Evolutionary conservation across 2,797 vertebrate species (phyloP).

Genomic region (Eidolon dupreanum): DNA sequence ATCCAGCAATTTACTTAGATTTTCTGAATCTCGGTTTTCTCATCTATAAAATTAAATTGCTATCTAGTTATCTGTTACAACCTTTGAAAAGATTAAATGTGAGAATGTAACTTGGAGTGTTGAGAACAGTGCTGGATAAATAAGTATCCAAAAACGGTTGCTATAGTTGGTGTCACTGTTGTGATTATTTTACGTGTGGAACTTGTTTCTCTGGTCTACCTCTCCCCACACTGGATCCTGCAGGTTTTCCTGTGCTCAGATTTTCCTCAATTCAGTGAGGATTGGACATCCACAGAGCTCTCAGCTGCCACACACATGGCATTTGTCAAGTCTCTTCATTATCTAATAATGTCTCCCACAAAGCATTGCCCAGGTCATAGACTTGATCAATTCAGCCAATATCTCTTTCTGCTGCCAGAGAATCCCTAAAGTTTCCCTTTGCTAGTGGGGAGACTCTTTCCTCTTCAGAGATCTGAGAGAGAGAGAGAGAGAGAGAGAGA

Average conservation of each 20-base stretch:
- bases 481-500: not conserved
- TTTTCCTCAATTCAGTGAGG: not conserved
- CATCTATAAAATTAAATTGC: not conserved
- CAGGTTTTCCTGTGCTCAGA: not conserved
- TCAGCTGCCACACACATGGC: not conserved
- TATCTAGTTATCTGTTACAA: not conserved
- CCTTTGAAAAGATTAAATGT: not conserved
- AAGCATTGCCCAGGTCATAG: not conserved
- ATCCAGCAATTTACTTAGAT: not conserved
- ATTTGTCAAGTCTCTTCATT: not conserved
- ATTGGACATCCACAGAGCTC: not conserved
- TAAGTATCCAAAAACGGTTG: not conserved
- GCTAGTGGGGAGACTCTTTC: not conserved
- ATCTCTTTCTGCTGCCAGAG: not conserved
- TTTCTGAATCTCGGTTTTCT: slow-evolving; percentile 17
- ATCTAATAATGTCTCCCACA: not conserved
- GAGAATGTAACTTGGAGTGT: not conserved
- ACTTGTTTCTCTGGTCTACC: not conserved
- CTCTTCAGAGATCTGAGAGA: not conserved
- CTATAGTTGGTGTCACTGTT: not conserved
- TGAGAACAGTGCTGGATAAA: not conserved
- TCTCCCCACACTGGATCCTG: not conserved
- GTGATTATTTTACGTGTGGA: not conserved
- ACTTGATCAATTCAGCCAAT: not conserved
- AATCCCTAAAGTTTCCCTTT: not conserved